Conservation (phyloP, 2,888 invertebrate genomes). For the Cephus spinipes region DNA sequence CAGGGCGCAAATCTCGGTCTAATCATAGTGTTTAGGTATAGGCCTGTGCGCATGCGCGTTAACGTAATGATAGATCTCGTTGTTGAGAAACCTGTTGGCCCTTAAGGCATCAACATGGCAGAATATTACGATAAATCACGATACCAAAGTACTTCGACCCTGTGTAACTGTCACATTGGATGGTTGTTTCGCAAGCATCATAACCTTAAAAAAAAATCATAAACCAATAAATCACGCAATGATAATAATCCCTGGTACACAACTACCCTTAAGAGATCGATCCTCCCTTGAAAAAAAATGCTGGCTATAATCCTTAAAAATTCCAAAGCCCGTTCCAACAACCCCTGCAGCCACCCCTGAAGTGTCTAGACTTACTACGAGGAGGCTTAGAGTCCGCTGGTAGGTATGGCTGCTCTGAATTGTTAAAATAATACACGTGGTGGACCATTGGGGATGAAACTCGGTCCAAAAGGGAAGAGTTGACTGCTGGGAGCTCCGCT, state of each 20-base stretch:
- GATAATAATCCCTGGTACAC: neutral
- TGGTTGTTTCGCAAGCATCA: neutral
- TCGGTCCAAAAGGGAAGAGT: constrained; percentile 13
- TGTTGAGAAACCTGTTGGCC: constrained; percentile 13
- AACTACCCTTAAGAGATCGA: neutral
- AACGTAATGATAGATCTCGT: constrained; percentile 45
- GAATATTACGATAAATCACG: neutral
- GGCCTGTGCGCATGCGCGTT: constrained; percentile 39
- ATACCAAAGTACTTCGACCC: neutral
- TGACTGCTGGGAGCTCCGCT: constrained; percentile 32
- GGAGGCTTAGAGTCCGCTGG: neutral
- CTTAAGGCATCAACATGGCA: neutral
- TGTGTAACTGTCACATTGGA: neutral
- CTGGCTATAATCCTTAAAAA: neutral
- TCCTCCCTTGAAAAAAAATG: neutral
- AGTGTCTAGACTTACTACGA: neutral
- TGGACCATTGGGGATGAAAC: neutral
- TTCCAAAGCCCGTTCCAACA: neutral
- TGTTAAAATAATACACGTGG: neutral
- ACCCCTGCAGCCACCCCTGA: neutral
- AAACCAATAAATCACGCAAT: neutral
- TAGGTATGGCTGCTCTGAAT: neutral
- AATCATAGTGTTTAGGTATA: constrained; percentile 39
- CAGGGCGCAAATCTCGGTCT: constrained; percentile 8
- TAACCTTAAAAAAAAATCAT: neutral